A percentile compares a stretch with the other conserved stretches of the same genome.
These are phyloP conservation scores for Theretra japonica DNA, from an alignment of 2,888 invertebrate genomes.

Conservation along the genomic window DNA sequence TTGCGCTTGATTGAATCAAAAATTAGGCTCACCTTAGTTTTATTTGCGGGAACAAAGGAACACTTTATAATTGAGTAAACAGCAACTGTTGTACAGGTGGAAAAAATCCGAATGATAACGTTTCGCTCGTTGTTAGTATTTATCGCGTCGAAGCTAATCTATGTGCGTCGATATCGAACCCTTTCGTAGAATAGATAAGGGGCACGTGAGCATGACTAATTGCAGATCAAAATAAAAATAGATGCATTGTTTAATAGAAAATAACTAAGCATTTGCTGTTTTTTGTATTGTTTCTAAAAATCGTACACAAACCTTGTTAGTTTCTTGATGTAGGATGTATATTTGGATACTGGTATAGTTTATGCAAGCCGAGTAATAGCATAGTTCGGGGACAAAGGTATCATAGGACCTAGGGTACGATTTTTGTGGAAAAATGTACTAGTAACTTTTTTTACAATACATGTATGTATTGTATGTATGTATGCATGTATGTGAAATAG, in stretches of 20 bases:
- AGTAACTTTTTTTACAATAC: too few species aligned
- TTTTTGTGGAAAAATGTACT: too few species aligned
- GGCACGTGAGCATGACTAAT: slow-evolving; percentile 1
- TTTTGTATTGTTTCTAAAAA: too few species aligned
- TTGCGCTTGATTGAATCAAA: background rate
- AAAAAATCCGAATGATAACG: slow-evolving; percentile 45
- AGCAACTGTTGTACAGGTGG: slow-evolving; percentile 40
- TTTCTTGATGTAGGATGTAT: too few species aligned
- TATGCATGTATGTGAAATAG: too few species aligned
- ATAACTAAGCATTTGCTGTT: background rate
- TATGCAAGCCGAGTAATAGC: too few species aligned
- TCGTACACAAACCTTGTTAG: too few species aligned
- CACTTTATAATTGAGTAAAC: slow-evolving; percentile 33
- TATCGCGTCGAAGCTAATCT: slow-evolving; percentile 46
- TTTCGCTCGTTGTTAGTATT: slow-evolving; percentile 46
- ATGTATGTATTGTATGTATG: too few species aligned
- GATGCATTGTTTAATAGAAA: background rate
- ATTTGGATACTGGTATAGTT: too few species aligned
- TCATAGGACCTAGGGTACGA: too few species aligned
- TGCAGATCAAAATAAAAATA: background rate
- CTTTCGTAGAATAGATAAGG: background rate
- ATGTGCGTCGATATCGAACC: slow-evolving; percentile 34
- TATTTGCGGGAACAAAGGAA: slow-evolving; percentile 36
- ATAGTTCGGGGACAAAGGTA: too few species aligned
- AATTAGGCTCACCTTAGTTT: slow-evolving; percentile 16